Evolutionary conservation across 2,888 invertebrate genomes (phyloP), one percentile per base, ranked within the genome.

Genomic region (Trachelus troglodyta): DNA sequence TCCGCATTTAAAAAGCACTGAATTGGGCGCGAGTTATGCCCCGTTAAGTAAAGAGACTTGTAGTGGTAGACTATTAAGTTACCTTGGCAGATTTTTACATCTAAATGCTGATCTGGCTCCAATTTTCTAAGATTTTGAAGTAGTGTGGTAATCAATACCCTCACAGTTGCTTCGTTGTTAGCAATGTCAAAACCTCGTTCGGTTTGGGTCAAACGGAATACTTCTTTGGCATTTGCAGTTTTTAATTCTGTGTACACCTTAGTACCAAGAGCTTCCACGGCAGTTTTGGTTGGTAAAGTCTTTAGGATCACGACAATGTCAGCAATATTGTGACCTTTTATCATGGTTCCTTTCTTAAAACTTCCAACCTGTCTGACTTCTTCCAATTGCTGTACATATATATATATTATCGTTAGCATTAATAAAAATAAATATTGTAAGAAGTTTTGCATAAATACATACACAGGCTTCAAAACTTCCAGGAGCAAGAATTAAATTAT

Each of bases 261-360:
- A 86, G 96, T 96, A 0, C 97, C 97, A 1, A 99, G 93, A 0
- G 97, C 97, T 86, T 97, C 97, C 0, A 98, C 97, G 0, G 98
- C 98, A 91, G 99, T 98, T 89, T 97, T 97, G 1, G 98, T 98
- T 0, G 99, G 99, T 77, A 99, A 91, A 0, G 99, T 98, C 93
- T 99, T 99, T 81, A 99, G 94, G 82, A 99, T 98, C 1, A 99
- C 98, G 0, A 99, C 99, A 81, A 99, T 96, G 88, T 99, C 99
- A 0, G 99, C 99, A 0, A 98, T 96, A 91, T 98, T 98, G 92
- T 97, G 97, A 1, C 98, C 98, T 0, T 97, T 96, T 90, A 99
- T 95, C 96, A 99, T 98, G 0, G 99, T 99, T 2, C 99, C 98
- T 89, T 99, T 99, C 92, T 99, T 99, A 92, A 98, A 99, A 0